Percentiles rank a stretch among this genome's conserved stretches.
Evolutionary conservation across 2,797 vertebrate genomes (phyloP).

Genomic region (Sebastes trivittatus): DNA sequence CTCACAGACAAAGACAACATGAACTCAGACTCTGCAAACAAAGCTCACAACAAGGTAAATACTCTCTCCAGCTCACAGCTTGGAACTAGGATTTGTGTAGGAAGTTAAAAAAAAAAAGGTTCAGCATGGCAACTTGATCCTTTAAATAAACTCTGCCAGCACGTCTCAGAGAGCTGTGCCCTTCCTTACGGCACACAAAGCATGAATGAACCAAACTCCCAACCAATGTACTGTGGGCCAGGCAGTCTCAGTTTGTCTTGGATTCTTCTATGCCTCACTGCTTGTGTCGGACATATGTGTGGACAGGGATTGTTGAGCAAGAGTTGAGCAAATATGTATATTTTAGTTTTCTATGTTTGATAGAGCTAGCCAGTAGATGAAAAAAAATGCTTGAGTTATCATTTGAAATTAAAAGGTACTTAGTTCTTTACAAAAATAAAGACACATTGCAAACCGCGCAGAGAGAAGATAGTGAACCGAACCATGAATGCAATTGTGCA

Average conservation of each 20-base stretch:
- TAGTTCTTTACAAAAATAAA: not conserved
- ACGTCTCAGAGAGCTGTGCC: not conserved
- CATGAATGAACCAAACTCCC: conserved; percentile 14
- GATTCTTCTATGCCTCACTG: not conserved
- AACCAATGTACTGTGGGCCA: not conserved
- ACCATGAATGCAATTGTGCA: not conserved
- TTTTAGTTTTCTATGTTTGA: not conserved
- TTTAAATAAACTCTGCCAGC: conserved; percentile 11
- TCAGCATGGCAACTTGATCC: conserved; percentile 1
- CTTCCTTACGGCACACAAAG: conserved; percentile 2
- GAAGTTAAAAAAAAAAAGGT: not conserved
- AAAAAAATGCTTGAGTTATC: not conserved
- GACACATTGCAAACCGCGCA: not conserved
- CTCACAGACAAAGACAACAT: conserved; percentile 94
- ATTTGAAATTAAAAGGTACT: not conserved
- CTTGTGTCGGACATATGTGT: not conserved
- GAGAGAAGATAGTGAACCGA: not conserved
- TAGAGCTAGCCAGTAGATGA: not conserved
- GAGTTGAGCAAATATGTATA: not conserved
- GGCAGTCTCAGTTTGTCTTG: not conserved
- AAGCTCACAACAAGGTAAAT: conserved; percentile 90
- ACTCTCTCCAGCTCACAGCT: not conserved
- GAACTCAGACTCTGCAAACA: conserved; percentile 87
- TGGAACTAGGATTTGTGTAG: not conserved
- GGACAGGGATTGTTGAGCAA: not conserved